phyloP scores from a whole-genome alignment of 2,797 vertebrate species.

The Discoglossus pictus region DNA sequence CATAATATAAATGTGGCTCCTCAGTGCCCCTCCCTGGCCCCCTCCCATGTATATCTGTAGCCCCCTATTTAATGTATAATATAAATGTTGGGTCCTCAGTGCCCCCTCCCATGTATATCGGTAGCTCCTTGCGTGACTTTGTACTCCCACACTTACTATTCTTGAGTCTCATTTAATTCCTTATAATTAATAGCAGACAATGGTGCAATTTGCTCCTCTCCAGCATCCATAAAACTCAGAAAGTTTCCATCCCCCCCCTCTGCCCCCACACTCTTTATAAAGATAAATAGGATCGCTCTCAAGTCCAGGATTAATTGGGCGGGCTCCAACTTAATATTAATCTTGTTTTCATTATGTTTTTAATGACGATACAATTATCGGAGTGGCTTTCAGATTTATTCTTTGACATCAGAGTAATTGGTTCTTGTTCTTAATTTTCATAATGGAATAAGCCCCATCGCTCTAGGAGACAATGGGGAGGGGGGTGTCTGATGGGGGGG shows the following conservation, averaged over 20 bases:
- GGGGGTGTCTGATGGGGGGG: not conserved
- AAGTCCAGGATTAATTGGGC: slow-evolving; percentile 31
- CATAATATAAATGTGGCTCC: too few species aligned
- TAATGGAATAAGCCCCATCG: slow-evolving; percentile 32
- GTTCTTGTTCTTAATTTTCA: slow-evolving; percentile 33
- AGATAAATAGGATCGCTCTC: slow-evolving; percentile 32
- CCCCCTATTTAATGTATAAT: too few species aligned
- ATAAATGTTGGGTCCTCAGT: too few species aligned
- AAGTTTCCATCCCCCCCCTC: not conserved
- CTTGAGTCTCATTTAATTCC: too few species aligned
- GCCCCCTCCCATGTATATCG: too few species aligned
- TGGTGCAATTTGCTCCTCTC: too few species aligned
- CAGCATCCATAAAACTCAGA: not conserved
- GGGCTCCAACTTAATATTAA: slow-evolving; percentile 34
- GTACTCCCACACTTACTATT: too few species aligned
- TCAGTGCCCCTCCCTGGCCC: too few species aligned
- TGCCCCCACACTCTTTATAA: slow-evolving; percentile 1
- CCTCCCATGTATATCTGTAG: too few species aligned
- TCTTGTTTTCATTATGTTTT: slow-evolving; percentile 48
- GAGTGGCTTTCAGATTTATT: slow-evolving; percentile 36
- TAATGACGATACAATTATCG: slow-evolving; percentile 42
- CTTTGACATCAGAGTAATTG: slow-evolving; percentile 32
- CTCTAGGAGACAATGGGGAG: not conserved
- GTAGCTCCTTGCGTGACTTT: too few species aligned
- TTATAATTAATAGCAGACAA: too few species aligned